Base-by-base conservation (phyloP, 2,888 invertebrate genomes). In the Alloplasta piceator region DNA sequence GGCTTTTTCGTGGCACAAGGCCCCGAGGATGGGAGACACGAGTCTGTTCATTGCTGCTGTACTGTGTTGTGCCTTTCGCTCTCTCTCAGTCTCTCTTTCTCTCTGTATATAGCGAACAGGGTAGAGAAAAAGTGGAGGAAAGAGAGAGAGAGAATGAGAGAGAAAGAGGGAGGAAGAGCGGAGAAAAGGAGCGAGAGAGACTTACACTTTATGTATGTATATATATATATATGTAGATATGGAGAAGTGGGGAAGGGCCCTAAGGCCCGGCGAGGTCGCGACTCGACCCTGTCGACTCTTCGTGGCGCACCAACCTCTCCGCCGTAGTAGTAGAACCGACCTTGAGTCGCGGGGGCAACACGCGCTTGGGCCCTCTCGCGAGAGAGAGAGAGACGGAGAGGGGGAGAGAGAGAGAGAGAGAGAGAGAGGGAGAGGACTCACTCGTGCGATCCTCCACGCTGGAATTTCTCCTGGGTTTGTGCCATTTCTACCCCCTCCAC, bases 241-340 rank as follows among this genome's bases (percentile, higher is more conserved):
- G 12, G 74, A 38, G 36, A 72, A 58, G 61, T 73, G 56, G 68
- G 71, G 83, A 83, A 74, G 87, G 89, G 78, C 76, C 74, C 67
- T 85, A 88, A 91, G 92, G 91, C 90, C 90, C 88, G 85, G 82
- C 88, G 90, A 90, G 91, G 91, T 91, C 91, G 88, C 89, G 88
- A 84, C 89, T 91, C 91, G 90, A 90, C 88, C 89, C 91, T 91
- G 90, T 50, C 88, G 82, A 86, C 58, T 56, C 84, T 86, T 78
- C 88, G 86, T 89, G 88, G 88, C 83, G 80, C 80, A 83, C 87
- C 89, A 89, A 87, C 87, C 88, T 88, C 26, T 26, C 86, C 85
- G 87, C 85, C 85, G 89, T 84, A 82, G 90, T 91, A 90, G 91
- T 91, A 92, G 89, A 91, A 89, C 89, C 92, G 92, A 92, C 92